Conservation (phyloP, 2,888 invertebrate genomes). For the Myathropa florea region DNA sequence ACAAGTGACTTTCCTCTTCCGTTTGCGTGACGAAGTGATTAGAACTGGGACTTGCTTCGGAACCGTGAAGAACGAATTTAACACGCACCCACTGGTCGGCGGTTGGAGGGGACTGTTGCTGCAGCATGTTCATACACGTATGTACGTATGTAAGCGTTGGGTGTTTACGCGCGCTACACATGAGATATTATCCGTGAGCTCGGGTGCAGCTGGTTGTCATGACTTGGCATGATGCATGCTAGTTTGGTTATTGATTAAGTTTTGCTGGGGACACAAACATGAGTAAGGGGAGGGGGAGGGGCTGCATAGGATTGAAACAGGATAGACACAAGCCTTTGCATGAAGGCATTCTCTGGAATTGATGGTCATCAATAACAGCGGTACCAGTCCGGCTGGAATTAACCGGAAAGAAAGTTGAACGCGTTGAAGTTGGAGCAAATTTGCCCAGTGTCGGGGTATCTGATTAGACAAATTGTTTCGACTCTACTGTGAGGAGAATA, state of each 20-base stretch:
- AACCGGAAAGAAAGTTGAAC: neutral
- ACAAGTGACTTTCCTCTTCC: conserved; percentile 67
- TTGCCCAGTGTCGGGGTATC: neutral
- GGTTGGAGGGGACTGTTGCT: neutral
- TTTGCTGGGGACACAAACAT: neutral
- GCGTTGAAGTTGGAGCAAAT: neutral
- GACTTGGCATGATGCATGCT: neutral
- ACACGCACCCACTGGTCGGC: conserved; percentile 41
- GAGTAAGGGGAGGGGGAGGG: neutral
- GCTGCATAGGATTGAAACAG: neutral
- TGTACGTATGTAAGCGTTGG: too few relatives aligned
- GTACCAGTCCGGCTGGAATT: neutral
- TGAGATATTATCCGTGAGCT: neutral
- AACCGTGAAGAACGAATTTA: conserved; percentile 42
- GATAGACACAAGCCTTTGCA: too few relatives aligned
- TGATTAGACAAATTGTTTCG: neutral
- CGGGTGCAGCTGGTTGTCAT: neutral
- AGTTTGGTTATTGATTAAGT: neutral
- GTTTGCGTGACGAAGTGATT: conserved; percentile 65
- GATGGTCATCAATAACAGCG: neutral
- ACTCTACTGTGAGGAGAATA: neutral
- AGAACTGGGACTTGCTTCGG: neutral
- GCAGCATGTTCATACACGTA: too few relatives aligned
- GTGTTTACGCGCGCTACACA: neutral
- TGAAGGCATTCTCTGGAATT: neutral